Conservation (phyloP, 2,888 invertebrate genomes). For the Apodemia mormo region DNA sequence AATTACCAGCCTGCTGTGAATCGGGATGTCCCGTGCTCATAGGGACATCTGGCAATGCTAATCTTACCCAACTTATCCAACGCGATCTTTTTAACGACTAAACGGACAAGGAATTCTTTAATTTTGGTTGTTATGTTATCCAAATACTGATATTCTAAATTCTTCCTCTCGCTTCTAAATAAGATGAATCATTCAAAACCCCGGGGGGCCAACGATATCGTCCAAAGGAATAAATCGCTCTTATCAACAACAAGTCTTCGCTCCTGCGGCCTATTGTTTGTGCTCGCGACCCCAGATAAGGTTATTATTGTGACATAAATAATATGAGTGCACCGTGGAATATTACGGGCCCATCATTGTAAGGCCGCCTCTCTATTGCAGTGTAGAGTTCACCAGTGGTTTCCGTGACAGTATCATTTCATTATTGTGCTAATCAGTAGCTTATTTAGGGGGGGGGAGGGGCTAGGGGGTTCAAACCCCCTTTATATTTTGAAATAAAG, state of each 20-base stretch:
- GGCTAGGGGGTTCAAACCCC: too few species aligned
- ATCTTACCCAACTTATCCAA: too few species aligned
- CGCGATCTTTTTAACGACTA: too few species aligned
- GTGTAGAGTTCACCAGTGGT: neutral
- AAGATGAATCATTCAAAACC: neutral
- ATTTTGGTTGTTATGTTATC: neutral
- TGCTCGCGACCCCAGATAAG: constrained; percentile 70
- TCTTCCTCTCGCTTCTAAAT: neutral
- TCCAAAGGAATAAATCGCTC: constrained; percentile 47
- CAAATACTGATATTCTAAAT: neutral
- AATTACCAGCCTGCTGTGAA: too few species aligned
- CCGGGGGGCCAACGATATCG: neutral
- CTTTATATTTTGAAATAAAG: too few species aligned
- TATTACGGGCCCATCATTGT: constrained; percentile 57
- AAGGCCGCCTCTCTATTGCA: neutral
- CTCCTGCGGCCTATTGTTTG: constrained; percentile 57
- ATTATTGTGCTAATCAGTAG: too few species aligned
- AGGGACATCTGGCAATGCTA: too few species aligned
- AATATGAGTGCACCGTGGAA: constrained; percentile 57
- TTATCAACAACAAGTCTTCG: constrained; percentile 52
- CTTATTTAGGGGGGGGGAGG: too few species aligned
- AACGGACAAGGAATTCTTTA: neutral
- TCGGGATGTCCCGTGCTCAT: too few species aligned
- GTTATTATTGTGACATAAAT: constrained; percentile 77
- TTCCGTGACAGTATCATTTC: too few species aligned